Percentiles rank a stretch among this genome's conserved stretches.
phyloP scores from a whole-genome alignment of 2,888 invertebrate species.

The Melanchra persicariae region DNA sequence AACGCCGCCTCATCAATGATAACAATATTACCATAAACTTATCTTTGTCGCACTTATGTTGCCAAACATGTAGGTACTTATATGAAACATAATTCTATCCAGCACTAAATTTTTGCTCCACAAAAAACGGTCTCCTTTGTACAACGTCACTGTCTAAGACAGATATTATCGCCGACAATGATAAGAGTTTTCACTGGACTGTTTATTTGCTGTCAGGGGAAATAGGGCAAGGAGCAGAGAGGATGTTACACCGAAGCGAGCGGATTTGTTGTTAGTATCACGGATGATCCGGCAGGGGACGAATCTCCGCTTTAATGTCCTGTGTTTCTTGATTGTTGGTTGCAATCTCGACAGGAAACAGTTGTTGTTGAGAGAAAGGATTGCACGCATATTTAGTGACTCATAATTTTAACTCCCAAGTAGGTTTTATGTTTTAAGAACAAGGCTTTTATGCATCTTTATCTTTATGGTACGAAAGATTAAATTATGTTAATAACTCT shows the following conservation, averaged over 20 bases:
- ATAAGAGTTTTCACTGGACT: constrained; percentile 83
- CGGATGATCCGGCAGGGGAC: background rate
- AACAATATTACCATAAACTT: background rate
- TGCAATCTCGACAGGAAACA: background rate
- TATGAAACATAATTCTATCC: background rate
- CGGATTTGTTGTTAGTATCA: background rate
- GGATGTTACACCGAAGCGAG: constrained; percentile 69
- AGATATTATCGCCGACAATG: constrained; percentile 83
- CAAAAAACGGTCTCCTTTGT: constrained; percentile 60
- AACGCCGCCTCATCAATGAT: background rate
- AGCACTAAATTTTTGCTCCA: constrained; percentile 25
- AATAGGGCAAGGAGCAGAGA: constrained; percentile 61
- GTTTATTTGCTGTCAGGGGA: constrained; percentile 78
- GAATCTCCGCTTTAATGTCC: constrained; percentile 11
- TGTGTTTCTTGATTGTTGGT: constrained; percentile 7
- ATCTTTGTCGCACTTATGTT: background rate
- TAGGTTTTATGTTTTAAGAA: too few relatives aligned
- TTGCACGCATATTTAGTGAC: background rate
- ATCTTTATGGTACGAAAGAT: too few relatives aligned
- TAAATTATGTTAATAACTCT: too few relatives aligned
- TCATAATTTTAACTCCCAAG: too few relatives aligned
- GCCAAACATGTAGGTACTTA: background rate
- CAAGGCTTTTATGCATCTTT: too few relatives aligned
- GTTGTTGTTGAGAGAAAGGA: background rate
- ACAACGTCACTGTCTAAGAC: constrained; percentile 71